These are phyloP conservation scores for Sprattus sprattus DNA, from an alignment of 2,113 vertebrate species.

Conservation along the genomic window DNA sequence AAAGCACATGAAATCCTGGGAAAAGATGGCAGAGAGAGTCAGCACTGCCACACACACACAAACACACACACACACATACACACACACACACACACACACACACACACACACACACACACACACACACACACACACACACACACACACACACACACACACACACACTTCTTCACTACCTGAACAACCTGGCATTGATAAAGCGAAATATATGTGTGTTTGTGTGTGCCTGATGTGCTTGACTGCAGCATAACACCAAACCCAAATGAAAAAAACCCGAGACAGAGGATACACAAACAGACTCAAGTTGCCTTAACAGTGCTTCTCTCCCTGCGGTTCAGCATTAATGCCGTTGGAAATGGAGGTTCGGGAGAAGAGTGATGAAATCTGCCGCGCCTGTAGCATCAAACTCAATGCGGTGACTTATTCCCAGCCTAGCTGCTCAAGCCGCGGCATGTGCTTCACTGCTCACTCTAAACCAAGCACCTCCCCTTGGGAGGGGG, in stretches of 20 bases:
- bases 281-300: background rate
- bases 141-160: background rate
- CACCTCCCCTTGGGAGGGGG: too few relatives aligned
- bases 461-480: too few relatives aligned
- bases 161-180: background rate
- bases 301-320: background rate
- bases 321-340: background rate
- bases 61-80: background rate
- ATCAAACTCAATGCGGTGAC: too few relatives aligned
- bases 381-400: too few relatives aligned
- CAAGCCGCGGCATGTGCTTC: too few relatives aligned
- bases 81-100: background rate
- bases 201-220: background rate
- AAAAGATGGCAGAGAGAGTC: background rate
- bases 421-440: too few relatives aligned
- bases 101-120: background rate
- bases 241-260: background rate
- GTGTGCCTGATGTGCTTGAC: background rate
- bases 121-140: background rate
- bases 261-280: background rate
- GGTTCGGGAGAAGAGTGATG: too few relatives aligned
- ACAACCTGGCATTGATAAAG: too few relatives aligned
- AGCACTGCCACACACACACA: background rate
- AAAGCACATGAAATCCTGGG: constrained; percentile 14
- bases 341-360: too few relatives aligned